Evolutionary conservation across 2,113 vertebrate species (phyloP).

Genomic region (Merops nubicus): DNA sequence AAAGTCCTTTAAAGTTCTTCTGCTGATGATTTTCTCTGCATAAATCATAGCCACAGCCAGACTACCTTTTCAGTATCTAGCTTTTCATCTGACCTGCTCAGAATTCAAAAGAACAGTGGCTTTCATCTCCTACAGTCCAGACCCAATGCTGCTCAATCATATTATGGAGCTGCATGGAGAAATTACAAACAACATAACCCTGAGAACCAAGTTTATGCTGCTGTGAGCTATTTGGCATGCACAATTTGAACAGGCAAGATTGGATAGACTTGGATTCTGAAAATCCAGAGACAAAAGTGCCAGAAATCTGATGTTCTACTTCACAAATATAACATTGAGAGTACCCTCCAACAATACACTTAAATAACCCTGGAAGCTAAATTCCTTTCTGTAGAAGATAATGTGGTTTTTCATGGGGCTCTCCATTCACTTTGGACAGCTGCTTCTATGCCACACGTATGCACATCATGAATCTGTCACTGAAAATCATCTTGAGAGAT

Average conservation of each 20-base stretch:
- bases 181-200: neutral
- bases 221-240: neutral
- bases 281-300: neutral
- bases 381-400: neutral
- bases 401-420: neutral
- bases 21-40: neutral
- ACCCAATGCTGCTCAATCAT: neutral
- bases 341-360: neutral
- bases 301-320: neutral
- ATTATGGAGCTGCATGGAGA: neutral
- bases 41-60: neutral
- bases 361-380: neutral
- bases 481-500: neutral
- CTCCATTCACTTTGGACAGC: neutral
- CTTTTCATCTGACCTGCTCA: slow-evolving; percentile 2
- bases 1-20: neutral
- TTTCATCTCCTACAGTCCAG: slow-evolving; percentile 1
- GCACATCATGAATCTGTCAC: neutral
- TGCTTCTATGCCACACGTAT: neutral
- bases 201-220: neutral
- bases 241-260: neutral
- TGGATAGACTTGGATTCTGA: neutral
- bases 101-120: neutral
- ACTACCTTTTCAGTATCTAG: neutral
- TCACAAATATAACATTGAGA: neutral